Conservation (phyloP, 2,113 vertebrate genomes). For the Dolichallabes microphthalmus region DNA sequence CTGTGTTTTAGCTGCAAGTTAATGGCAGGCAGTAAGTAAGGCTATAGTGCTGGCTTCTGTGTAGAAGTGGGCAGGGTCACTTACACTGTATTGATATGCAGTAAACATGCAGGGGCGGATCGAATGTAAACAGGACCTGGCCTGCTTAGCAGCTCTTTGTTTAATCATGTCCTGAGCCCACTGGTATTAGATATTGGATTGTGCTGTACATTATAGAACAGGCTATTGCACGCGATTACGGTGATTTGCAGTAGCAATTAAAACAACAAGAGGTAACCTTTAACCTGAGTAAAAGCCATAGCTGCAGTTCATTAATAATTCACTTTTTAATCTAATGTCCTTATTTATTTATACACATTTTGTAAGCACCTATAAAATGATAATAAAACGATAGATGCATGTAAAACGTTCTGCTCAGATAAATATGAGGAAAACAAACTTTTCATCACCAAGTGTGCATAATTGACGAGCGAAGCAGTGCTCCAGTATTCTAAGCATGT, state of each 20-base stretch:
- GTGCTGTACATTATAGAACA: conserved; percentile 41
- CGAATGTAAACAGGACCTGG: conserved; percentile 18
- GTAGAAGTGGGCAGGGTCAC: conserved; percentile 9
- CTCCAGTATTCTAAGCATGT: conserved; percentile 3
- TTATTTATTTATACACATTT: conserved; percentile 47
- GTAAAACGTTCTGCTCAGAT: conserved; percentile 65
- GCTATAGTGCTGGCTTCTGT: background rate
- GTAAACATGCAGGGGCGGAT: conserved; percentile 30
- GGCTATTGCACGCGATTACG: conserved; percentile 35
- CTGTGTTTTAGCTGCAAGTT: conserved; percentile 37
- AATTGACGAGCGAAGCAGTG: background rate
- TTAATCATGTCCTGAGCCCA: conserved; percentile 44
- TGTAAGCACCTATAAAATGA: conserved; percentile 46
- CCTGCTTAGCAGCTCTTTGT: conserved; percentile 32
- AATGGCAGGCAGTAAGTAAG: conserved; percentile 47
- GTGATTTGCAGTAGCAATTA: conserved; percentile 50
- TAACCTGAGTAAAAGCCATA: conserved; percentile 41
- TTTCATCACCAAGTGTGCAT: conserved; percentile 60
- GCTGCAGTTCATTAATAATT: conserved; percentile 43
- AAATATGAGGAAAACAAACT: conserved; percentile 64
- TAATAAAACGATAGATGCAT: conserved; percentile 60
- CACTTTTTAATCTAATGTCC: conserved; percentile 48
- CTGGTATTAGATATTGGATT: conserved; percentile 49
- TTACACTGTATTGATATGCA: conserved; percentile 29
- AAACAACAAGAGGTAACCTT: conserved; percentile 46